Base-by-base conservation (phyloP, 2,888 invertebrate genomes). In the Conus canariensis region DNA sequence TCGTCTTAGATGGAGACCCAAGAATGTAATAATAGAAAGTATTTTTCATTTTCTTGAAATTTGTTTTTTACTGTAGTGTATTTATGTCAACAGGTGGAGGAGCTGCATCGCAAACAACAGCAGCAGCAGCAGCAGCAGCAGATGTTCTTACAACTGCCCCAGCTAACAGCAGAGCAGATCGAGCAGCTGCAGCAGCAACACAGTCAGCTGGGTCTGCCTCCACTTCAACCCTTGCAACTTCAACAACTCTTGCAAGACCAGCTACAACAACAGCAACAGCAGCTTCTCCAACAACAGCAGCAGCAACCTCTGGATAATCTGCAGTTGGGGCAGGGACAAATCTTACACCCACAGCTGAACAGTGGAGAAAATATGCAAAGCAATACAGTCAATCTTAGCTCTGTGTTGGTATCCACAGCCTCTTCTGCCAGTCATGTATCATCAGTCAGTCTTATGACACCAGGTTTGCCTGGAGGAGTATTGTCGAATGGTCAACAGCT, bases 121-220 rank as follows among this genome's bases (percentile, higher is more conserved):
- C 91, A 91, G 56, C 92, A 93, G 88, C 93, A 93, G 86, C 92
- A 93, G 80, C 92, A 88, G n/a, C 92, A 92, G 89, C 91, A 92
- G 86, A 91, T 91, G 96, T 96, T 82, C 96, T 96, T 88, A 96
- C 91, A 89, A 85, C 70, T 90, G n/a, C 90, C 90, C 19, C 91
- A 92, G 60, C 70, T 92, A 85, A 91, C 91, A 77, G 74, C 92
- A 6, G 90, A 92, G 88, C 92, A 93, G 91, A 87, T 92, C 19
- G 93, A 93, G 77, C 92, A 91, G 77, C 94, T 88, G 88, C 92
- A 92, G 60, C 93, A 92, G 90, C 91, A 92, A 56, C 92, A 92
- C 87, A 87, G 90, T n/a, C 91, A 92, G 58, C 88, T 93, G 60
- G 92, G 92, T 9, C 87, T 92, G 64, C 92, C 92, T 16, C 95